Percentiles rank a stretch among this genome's conserved stretches.
Evolutionary conservation across 2,888 invertebrate genomes (phyloP).

Genomic region (Nemoura dubitans): DNA sequence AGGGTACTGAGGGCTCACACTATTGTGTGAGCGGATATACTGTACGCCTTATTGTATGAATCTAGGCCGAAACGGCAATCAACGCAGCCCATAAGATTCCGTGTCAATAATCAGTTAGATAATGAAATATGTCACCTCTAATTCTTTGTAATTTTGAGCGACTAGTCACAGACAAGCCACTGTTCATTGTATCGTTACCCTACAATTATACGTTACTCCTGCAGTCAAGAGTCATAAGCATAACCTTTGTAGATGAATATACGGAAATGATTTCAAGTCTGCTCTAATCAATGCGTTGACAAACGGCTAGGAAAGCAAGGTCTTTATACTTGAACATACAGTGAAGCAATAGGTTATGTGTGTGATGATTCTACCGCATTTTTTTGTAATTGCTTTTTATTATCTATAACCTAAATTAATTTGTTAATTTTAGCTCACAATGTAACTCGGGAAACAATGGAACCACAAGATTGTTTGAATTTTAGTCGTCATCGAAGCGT

Average conservation of each 20-base stretch:
- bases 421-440: neutral
- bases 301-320: neutral
- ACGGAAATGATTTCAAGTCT: neutral
- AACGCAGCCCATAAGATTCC: neutral
- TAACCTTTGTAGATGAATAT: neutral
- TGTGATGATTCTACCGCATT: neutral
- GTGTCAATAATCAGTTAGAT: neutral
- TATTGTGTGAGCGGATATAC: neutral
- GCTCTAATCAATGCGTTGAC: neutral
- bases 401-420: neutral
- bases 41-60: neutral
- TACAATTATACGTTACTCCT: neutral
- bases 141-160: neutral
- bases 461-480: neutral
- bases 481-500: neutral
- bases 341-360: neutral
- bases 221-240: neutral
- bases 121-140: neutral
- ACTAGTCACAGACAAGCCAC: neutral
- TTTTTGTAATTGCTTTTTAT: neutral
- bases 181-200: neutral
- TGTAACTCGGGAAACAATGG: neutral
- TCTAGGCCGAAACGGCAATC: neutral
- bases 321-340: neutral
- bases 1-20: too few species aligned